phyloP scores from a whole-genome alignment of 2,113 vertebrate species.

The Leptocoma aspasia region DNA sequence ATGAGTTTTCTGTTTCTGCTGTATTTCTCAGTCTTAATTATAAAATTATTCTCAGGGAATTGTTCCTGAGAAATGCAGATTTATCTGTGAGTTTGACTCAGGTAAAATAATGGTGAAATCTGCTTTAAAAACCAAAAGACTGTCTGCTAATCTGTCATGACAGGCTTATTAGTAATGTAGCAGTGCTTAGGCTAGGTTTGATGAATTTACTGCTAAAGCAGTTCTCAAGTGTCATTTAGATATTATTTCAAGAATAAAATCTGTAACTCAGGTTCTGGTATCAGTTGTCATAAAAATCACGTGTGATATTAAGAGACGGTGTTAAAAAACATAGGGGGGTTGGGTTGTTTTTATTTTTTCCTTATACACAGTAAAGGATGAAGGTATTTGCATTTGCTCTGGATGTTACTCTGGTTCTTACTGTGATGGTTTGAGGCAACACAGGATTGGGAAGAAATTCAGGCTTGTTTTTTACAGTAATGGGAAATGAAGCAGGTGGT shows the following conservation, averaged over 20 bases:
- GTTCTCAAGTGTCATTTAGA: neutral
- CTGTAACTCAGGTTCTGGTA: neutral
- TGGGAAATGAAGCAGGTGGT: neutral
- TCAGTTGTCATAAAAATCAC: neutral
- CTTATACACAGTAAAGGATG: neutral
- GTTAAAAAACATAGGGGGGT: rapidly evolving
- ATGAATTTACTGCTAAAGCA: neutral
- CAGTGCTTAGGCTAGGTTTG: neutral
- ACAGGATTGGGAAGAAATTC: neutral
- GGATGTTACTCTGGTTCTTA: neutral
- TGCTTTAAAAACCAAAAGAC: neutral
- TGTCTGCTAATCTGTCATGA: neutral
- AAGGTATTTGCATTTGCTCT: neutral
- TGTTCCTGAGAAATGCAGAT: neutral
- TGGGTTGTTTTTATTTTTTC: neutral
- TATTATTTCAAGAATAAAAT: neutral
- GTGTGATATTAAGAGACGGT: neutral
- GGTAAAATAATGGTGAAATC: neutral
- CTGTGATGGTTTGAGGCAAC: neutral
- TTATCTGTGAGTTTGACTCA: neutral
- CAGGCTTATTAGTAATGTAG: neutral
- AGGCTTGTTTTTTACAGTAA: neutral
- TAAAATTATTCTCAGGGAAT: neutral
- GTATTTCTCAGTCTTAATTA: neutral
- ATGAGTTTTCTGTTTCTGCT: neutral